Evolutionary conservation across 1,140 invertebrate species (phyloP).

Genomic region (Mycetomoellerius zeteki): DNA sequence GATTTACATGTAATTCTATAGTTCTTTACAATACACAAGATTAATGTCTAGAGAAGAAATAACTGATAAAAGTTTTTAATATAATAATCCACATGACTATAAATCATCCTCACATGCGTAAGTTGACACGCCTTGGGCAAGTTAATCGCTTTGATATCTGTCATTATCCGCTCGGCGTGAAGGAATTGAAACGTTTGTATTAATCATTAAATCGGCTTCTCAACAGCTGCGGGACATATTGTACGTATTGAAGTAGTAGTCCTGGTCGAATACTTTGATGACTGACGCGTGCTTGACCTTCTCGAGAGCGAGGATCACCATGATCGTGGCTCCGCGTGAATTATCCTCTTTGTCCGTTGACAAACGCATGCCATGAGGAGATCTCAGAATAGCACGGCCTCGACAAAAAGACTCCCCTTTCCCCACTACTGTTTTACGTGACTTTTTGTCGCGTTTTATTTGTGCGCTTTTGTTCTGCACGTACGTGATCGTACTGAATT

Average conservation of each 20-base stretch:
- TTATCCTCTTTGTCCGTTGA: slow-evolving; percentile 14
- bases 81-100: slow-evolving; percentile 17
- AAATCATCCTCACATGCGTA: slow-evolving; percentile 33
- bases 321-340: slow-evolving; percentile 41
- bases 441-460: slow-evolving; percentile 29
- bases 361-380: slow-evolving; percentile 24
- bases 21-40: background rate
- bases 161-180: slow-evolving; percentile 45
- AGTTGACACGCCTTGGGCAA: slow-evolving; percentile 43
- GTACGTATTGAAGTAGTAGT: slow-evolving; percentile 4
- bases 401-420: background rate
- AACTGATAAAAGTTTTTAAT: slow-evolving; percentile 16
- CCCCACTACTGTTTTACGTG: background rate
- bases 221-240: slow-evolving; percentile 17
- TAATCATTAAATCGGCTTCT: slow-evolving; percentile 59
- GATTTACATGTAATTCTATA: background rate
- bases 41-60: background rate
- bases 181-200: slow-evolving; percentile 60
- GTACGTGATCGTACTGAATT: slow-evolving; percentile 28
- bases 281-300: slow-evolving; percentile 63
- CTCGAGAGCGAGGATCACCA: slow-evolving; percentile 28
- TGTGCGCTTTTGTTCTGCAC: slow-evolving; percentile 6
- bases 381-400: slow-evolving; percentile 34
- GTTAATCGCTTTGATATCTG: slow-evolving; percentile 21
- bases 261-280: slow-evolving; percentile 32